These are phyloP conservation scores for Mixornis gularis DNA, from an alignment of 2,113 vertebrate genomes.

Conservation along the genomic window DNA sequence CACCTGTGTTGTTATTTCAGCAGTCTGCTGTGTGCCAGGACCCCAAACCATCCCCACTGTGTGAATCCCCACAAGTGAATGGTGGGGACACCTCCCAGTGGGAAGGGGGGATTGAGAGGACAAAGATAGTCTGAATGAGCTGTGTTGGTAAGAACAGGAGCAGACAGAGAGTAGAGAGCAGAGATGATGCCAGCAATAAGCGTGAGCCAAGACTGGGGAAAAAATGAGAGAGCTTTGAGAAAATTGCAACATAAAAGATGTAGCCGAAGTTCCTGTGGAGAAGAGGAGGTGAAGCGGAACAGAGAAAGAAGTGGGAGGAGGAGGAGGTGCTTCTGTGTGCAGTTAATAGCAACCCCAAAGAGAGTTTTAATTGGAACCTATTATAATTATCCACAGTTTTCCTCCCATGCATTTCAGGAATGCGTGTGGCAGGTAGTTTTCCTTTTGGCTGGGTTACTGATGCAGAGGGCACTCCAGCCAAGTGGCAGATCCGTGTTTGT, in stretches of 20 bases:
- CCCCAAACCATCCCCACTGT: not conserved
- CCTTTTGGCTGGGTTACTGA: not conserved
- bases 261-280: not conserved
- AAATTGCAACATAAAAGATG: not conserved
- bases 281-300: not conserved
- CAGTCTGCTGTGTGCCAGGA: not conserved
- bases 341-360: not conserved
- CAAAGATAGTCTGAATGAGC: not conserved
- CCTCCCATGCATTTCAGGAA: not conserved
- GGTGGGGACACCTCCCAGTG: not conserved
- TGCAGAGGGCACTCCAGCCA: not conserved
- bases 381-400: not conserved
- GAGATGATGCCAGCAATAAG: not conserved
- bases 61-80: not conserved
- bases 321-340: not conserved
- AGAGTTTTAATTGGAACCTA: not conserved
- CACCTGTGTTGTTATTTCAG: not conserved
- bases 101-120: not conserved
- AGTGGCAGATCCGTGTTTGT: not conserved
- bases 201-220: not conserved
- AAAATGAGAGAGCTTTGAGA: not conserved
- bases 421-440: not conserved
- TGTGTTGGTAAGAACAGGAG: not conserved
- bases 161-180: no score
- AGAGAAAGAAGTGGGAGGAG: not conserved